Base-by-base conservation (phyloP, 1,140 invertebrate species). In the Drosophila pruinosa region DNA sequence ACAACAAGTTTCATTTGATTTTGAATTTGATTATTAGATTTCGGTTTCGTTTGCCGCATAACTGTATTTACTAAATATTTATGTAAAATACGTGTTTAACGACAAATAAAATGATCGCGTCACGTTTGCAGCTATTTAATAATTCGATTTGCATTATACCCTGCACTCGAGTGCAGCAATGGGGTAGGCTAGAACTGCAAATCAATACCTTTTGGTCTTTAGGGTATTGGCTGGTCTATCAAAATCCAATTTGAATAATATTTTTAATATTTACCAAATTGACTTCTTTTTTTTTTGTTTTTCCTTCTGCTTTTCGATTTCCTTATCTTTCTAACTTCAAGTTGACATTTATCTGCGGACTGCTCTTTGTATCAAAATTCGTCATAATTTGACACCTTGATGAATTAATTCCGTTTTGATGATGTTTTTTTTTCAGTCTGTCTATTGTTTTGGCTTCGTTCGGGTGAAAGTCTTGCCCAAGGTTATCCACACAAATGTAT, bases 391-490 rank as follows among this genome's bases (percentile, higher is more conserved):
- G 68, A 65, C 68, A 71, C 68, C 61, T 71, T 65, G 68, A 71
- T 65, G 68, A 57, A 65, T 71, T 65, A 50, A 65, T 71, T 65
- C 43, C 61, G 26, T 57, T 71, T 71, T 57, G 52, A 65, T 57
- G 61, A 48, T 75, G 22, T 41, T 28, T 59, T 41, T n/a, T 63
- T 57, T 72, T 43, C 12, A 36, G 61, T 41, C n/a, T 24, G 12
- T 75, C 41, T 73, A 56, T 38, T 62, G 34, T 52, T 41, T 38
- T 56, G 28, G 52, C 36, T 36, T 24, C 36, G 14, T 22, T 54
- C 28, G 45, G 58, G 78, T 72, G 78, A 80, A 80, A 80, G 78
- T 76, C 61, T 76, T 45, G 57, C 36, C 62, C 72, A 79, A 75
- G 71, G 76, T 79, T 79, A 73, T 71, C 19, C 43, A 58, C 63